phyloP scores from a whole-genome alignment of 2,888 invertebrate species.

The Candidula unifasciata region DNA sequence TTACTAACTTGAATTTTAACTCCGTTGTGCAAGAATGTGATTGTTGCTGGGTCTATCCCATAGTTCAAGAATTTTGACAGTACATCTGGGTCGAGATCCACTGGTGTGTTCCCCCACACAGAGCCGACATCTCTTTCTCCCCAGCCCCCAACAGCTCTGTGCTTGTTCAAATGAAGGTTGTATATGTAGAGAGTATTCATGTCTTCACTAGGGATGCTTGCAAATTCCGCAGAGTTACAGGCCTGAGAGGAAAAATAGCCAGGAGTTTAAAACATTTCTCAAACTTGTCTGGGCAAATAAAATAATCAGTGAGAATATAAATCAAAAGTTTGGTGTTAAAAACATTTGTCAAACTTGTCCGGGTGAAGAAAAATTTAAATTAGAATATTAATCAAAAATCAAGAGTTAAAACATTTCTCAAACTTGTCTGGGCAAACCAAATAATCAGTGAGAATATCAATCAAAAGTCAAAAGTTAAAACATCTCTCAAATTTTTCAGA shows the following conservation, averaged over 20 bases:
- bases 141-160: neutral
- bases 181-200: conserved; percentile 52
- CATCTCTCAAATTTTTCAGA: too few species aligned
- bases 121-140: neutral
- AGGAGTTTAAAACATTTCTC: neutral
- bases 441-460: too few species aligned
- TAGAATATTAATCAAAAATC: too few species aligned
- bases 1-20: conserved; percentile 44
- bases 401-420: too few species aligned
- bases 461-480: too few species aligned
- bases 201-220: conserved; percentile 58
- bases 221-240: conserved; percentile 68
- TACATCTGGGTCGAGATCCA: conserved; percentile 35
- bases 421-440: too few species aligned
- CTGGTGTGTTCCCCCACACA: neutral
- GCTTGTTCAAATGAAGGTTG: conserved; percentile 33
- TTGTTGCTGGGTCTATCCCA: conserved; percentile 60
- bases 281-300: too few species aligned
- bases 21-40: conserved; percentile 51
- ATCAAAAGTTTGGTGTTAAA: too few species aligned
- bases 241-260: conserved; percentile 74
- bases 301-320: too few species aligned
- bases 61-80: conserved; percentile 48
- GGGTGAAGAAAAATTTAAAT: too few species aligned
- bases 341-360: too few species aligned